phyloP scores from a whole-genome alignment of 2,888 invertebrate species.

The Allolobophora icterica region DNA sequence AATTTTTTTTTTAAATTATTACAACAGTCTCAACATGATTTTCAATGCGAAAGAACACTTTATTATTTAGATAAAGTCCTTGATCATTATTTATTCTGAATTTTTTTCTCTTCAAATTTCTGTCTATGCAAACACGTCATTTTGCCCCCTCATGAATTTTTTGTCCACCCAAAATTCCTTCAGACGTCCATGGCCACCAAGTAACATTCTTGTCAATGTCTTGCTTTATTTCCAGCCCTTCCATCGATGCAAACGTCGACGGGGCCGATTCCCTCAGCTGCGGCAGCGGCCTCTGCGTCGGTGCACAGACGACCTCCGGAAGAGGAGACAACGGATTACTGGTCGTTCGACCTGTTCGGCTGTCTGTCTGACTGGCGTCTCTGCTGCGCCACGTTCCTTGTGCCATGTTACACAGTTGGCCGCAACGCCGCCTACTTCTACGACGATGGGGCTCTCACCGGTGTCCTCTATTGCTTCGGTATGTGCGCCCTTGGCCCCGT shows the following conservation, averaged over 20 bases:
- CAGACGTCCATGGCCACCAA: neutral
- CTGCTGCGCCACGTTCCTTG: conserved; percentile 44
- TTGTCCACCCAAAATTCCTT: no score
- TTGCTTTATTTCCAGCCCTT: neutral
- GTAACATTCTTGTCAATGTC: neutral
- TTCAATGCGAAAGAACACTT: no score
- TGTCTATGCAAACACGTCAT: no score
- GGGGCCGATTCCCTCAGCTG: neutral
- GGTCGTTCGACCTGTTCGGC: conserved; percentile 42
- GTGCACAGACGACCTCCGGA: conserved; percentile 2
- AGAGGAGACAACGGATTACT: conserved; percentile 33
- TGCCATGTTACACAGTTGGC: conserved; percentile 47
- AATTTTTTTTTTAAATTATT: no score
- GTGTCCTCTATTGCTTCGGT: conserved; percentile 40
- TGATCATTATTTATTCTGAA: no score
- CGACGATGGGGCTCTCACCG: conserved; percentile 44
- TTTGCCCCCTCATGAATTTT: no score
- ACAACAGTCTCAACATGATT: no score
- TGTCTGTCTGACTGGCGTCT: conserved; percentile 44
- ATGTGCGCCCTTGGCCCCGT: conserved; percentile 41
- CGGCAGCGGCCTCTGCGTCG: neutral
- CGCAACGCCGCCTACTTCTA: conserved; percentile 45
- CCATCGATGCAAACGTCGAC: conserved; percentile 24
- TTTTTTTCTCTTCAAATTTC: no score
- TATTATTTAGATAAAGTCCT: no score